Evolutionary conservation across 2,797 vertebrate species (phyloP), one percentile per base, ranked within the genome.

Genomic region (Mastacembelus armatus): DNA sequence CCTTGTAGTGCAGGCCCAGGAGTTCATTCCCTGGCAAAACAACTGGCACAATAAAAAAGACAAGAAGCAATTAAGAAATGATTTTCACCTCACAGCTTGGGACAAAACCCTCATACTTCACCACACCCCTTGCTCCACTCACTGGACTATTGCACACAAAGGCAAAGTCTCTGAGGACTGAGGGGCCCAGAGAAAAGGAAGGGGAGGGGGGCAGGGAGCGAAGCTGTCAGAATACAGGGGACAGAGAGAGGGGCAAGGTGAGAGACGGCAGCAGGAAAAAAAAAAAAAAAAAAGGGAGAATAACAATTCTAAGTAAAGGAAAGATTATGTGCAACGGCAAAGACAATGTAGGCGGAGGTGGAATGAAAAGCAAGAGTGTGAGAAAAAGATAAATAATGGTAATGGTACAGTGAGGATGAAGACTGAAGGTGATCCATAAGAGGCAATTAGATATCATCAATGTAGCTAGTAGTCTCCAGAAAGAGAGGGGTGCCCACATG

Each of bases 31-130:
- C 71, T 74, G 75, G 80, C 84, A 83, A 49, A 45, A 81, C 67
- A n/a, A 16, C 66, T 22, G 64, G 64, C 71, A 72, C 66, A 38
- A 39, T 58, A 39, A 63, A 68, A 68, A 66, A 52, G 63, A 65
- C n/a, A 35, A 78, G 62, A 71, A 67, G 72, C 66, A 90, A 87
- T 88, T 87, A 91, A 82, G 84, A 83, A 89, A 84, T 87, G 47
- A 89, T 91, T 90, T 87, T 86, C 81, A 89, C 83, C 82, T 90
- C 65, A 29, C 76, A 67, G 80, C 78, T 78, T 80, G 71, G 73
- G 63, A 82, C 76, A 77, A 86, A 86, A 64, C 68, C 65, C 60
- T 56, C 22, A 10, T 44, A 78, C 66, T 71, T 47, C 71, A 33
- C 56, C 61, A 44, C 75, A 50, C 18, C 30, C 29, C 19, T 43